Evolutionary conservation across 2,888 invertebrate species (phyloP), one percentile per base, ranked within the genome.

Genomic region (Beris chalybata): DNA sequence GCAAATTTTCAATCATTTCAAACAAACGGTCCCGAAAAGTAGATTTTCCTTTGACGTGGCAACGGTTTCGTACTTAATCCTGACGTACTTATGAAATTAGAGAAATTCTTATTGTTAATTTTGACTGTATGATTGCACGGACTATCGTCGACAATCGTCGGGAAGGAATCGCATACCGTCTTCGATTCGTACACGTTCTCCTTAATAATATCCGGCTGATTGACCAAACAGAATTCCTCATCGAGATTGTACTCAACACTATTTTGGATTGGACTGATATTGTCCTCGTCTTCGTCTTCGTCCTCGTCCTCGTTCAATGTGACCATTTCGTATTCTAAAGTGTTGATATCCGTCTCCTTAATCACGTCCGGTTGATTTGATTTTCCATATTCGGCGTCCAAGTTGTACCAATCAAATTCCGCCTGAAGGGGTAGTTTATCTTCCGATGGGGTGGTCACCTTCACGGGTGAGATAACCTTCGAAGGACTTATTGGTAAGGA

Each of bases 331-430:
- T 43, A 63, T 31, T 69, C 67, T 3, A 64, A 61, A 44, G 44
- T 32, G 4, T 71, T 65, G 11, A 68, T 66, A 61, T 72, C 77
- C 13, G 72, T 70, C 4, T 71, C 69, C 69, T 74, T 73, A 4
- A 72, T 70, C 7, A 74, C 64, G 48, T 74, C 74, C 12, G 74
- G 71, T 61, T 74, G 74, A 59, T 72, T 72, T 12, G 74, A 71
- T 66, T 74, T 75, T 0, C 79, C 79, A 72, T 79, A 81, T 68
- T 81, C 81, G 5, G 74, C 79, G 70, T 81, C 81, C 66, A 81
- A 72, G 71, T 81, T 81, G 64, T 81, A 81, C 81, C 80, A 81
- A 72, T 81, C 81, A 66, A 81, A 81, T 68, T 81, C 80, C 0
- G 78, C 79, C 65, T 81, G 79, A 4, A 81, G 70, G 0, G 79